phyloP scores from a whole-genome alignment of 30 jellyfish, hydroid and myxozoan genomes.

The Mastigias papua region DNA sequence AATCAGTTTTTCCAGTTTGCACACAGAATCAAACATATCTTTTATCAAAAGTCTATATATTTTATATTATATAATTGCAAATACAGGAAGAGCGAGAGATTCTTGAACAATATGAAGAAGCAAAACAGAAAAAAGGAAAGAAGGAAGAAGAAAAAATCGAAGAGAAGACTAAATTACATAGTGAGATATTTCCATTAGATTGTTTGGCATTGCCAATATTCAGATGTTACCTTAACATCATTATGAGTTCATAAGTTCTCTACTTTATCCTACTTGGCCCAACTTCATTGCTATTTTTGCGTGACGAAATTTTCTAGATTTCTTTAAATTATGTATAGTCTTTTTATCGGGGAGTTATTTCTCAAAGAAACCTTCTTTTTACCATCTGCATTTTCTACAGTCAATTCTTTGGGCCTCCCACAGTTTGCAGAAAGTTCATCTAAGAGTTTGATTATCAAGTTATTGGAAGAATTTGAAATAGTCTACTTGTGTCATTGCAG shows the following conservation, averaged over 20 bases:
- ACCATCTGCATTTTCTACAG: too few relatives aligned
- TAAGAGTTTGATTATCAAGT: neutral
- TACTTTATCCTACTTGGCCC: too few relatives aligned
- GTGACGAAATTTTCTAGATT: too few relatives aligned
- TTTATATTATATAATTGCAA: neutral
- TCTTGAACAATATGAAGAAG: conserved; percentile 85
- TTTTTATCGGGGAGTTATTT: too few relatives aligned
- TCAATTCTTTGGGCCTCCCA: too few relatives aligned
- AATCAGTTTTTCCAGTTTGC: too few relatives aligned
- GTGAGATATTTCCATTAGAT: conserved; percentile 32
- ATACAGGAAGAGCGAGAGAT: conserved; percentile 87
- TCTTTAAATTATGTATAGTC: too few relatives aligned
- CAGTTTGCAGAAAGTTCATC: neutral
- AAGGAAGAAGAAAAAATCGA: conserved; percentile 93
- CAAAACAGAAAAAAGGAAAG: conserved; percentile 88
- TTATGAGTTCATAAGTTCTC: too few relatives aligned
- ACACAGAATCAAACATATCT: neutral
- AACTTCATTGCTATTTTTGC: too few relatives aligned
- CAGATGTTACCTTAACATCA: too few relatives aligned
- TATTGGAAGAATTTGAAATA: too few relatives aligned
- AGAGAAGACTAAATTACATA: conserved; percentile 85
- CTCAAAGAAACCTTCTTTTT: too few relatives aligned
- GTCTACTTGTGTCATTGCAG: conserved; percentile 9
- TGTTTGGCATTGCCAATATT: neutral
- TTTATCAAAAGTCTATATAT: neutral